These are phyloP conservation scores for Caenorhabditis doughertyi DNA, from an alignment of 2,888 invertebrate genomes.

Conservation along the genomic window DNA sequence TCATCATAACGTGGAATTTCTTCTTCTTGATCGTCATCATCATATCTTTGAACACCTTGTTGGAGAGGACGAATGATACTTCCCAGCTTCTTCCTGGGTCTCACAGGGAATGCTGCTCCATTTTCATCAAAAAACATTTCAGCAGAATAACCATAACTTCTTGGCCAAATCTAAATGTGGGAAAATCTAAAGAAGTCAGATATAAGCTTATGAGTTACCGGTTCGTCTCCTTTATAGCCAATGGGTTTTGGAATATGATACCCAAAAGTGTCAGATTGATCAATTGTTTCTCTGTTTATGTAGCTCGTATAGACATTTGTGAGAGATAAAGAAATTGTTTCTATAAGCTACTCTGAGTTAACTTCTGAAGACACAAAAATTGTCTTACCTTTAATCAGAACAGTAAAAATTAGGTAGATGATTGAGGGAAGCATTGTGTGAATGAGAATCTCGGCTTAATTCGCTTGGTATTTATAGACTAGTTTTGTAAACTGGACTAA, in stretches of 20 bases:
- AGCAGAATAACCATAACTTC: slow-evolving; percentile 72
- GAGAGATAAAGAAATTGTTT: slow-evolving; percentile 20
- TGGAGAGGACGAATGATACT: slow-evolving; percentile 44
- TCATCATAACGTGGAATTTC: slow-evolving; percentile 13
- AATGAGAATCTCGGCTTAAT: slow-evolving; percentile 61
- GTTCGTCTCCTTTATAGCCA: slow-evolving; percentile 73
- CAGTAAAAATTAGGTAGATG: slow-evolving; percentile 10
- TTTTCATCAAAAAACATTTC: slow-evolving; percentile 76
- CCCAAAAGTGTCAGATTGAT: slow-evolving; percentile 59
- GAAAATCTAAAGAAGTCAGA: not conserved
- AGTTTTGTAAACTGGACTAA: slow-evolving; percentile 67
- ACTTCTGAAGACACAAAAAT: not conserved
- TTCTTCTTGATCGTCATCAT: slow-evolving; percentile 19
- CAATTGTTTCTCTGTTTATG: slow-evolving; percentile 48
- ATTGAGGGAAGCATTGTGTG: slow-evolving; percentile 32
- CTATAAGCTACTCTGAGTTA: slow-evolving; percentile 18
- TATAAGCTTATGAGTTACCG: slow-evolving; percentile 36
- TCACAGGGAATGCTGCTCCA: slow-evolving; percentile 72
- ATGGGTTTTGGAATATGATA: slow-evolving; percentile 72
- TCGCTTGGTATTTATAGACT: slow-evolving; percentile 61
- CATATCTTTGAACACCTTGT: slow-evolving; percentile 32
- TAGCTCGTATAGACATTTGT: slow-evolving; percentile 54
- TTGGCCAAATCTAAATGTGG: slow-evolving; percentile 72
- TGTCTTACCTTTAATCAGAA: slow-evolving; percentile 38
- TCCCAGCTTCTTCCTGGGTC: slow-evolving; percentile 51